Conservation (phyloP, 2,888 invertebrate species). For the Trachelus tabidus region DNA sequence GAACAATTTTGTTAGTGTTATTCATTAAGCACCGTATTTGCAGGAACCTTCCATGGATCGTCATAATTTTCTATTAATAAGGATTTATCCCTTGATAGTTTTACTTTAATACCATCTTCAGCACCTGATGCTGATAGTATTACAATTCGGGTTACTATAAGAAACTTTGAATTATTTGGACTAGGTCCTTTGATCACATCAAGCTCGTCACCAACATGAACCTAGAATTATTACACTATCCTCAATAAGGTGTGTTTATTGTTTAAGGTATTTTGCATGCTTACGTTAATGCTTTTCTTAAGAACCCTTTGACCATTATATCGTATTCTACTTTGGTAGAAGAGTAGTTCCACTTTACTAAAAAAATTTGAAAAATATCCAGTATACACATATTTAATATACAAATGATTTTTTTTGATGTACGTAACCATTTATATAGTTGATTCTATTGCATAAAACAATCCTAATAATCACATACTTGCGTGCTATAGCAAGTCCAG, state of each 20-base stretch:
- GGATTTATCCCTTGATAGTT: constrained; percentile 76
- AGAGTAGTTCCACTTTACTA: constrained; percentile 83
- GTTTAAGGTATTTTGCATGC: constrained; percentile 29
- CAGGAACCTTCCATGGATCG: constrained; percentile 66
- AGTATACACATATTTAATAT: not conserved
- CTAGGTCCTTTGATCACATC: constrained; percentile 80
- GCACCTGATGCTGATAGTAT: constrained; percentile 70
- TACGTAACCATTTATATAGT: constrained; percentile 6
- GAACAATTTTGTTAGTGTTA: not conserved
- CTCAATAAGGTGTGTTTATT: constrained; percentile 10
- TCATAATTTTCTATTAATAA: constrained; percentile 80
- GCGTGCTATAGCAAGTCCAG: constrained; percentile 77
- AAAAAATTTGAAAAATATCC: constrained; percentile 15
- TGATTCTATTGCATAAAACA: constrained; percentile 13
- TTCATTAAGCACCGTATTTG: not conserved
- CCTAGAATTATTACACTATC: constrained; percentile 63
- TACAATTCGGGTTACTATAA: constrained; percentile 77
- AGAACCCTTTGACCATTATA: constrained; percentile 80
- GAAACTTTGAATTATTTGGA: constrained; percentile 75
- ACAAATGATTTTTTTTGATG: constrained; percentile 8
- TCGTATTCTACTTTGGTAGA: constrained; percentile 84
- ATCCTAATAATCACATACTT: constrained; percentile 69
- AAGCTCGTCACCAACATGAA: constrained; percentile 78
- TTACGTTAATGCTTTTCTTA: constrained; percentile 80
- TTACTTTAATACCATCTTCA: constrained; percentile 70